Conservation (phyloP, 2,888 invertebrate species). For the Silvanus unidentatus region DNA sequence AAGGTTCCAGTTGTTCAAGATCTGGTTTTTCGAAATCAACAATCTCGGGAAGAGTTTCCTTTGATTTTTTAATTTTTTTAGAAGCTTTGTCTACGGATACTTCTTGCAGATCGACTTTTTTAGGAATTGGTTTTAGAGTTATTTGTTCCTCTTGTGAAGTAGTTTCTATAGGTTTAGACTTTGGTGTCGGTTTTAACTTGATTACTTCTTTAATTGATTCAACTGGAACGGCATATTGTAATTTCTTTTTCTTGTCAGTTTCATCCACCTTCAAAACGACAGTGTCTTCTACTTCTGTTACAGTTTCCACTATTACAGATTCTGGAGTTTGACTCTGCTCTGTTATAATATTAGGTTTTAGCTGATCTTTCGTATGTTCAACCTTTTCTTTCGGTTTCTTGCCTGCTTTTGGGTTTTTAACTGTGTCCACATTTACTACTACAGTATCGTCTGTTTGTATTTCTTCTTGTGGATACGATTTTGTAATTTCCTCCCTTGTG, state of each 20-base stretch:
- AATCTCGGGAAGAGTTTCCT: conserved; percentile 20
- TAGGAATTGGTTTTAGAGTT: conserved; percentile 35
- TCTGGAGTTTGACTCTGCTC: conserved; percentile 32
- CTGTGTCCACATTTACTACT: too few species aligned
- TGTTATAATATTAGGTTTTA: conserved; percentile 31
- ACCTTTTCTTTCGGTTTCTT: conserved; percentile 5
- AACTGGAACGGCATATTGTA: conserved; percentile 30
- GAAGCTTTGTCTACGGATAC: conserved; percentile 16
- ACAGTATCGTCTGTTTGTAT: conserved; percentile 8
- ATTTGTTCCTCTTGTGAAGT: conserved; percentile 36
- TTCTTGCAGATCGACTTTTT: conserved; percentile 14
- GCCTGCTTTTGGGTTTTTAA: conserved; percentile 13
- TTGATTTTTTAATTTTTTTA: conserved; percentile 27
- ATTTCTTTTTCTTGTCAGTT: conserved; percentile 33
- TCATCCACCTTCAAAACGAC: conserved; percentile 50
- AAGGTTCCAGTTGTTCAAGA: conserved; percentile 30
- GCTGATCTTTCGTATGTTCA: conserved; percentile 26
- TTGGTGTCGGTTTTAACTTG: conserved; percentile 23
- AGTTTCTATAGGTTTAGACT: conserved; percentile 30
- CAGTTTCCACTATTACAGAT: conserved; percentile 50
- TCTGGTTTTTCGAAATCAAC: conserved; percentile 33
- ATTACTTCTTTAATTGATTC: conserved; percentile 22
- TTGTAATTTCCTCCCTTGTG: conserved; percentile 41
- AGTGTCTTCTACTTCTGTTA: conserved; percentile 55
- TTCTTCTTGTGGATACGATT: conserved; percentile 4